Evolutionary conservation across 1,140 invertebrate genomes (phyloP), one percentile per base, ranked within the genome.

Genomic region (Apis dorsata): DNA sequence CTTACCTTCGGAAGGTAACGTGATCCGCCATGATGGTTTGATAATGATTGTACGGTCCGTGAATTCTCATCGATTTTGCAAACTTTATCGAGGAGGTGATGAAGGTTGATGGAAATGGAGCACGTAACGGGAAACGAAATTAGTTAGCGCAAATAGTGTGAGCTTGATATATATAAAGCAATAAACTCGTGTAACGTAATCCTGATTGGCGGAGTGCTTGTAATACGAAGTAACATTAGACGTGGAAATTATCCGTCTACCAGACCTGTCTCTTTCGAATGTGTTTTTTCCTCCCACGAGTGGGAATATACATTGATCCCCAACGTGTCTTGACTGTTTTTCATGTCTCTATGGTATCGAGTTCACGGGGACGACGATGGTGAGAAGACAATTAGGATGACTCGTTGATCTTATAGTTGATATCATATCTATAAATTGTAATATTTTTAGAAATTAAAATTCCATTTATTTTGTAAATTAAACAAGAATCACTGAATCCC

Each of bases 161-260:
- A 51, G 12, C 62, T 86, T 86, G 77, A 89, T 86, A 89, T 86
- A 85, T 83, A 85, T 83, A 86, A 89, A 59, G 79, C 82, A 86
- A 90, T 90, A 86, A 90, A 87, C 81, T 59, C 79, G 59, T 84
- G 90, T 86, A 90, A 89, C 86, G 84, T 90, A 90, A 90, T 88
- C 85, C 85, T 90, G 86, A 90, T 90, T 88, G 90, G 85, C 63
- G 77, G 80, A 90, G 83, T 89, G 83, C 83, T 76, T 70, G 69
- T 85, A 86, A 85, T 74, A 77, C 72, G 68, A 34, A 53, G 84
- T 86, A 86, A 86, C 73, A 34, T 73, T 76, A 83, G 57, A 73
- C 70, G 13, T 24, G 21, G 68, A 72, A 73, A 77, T 53, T 21
- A 17, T 86, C 63, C 65, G 34, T n/a, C 59, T 62, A n/a, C 1